Conservation (phyloP, 2,113 vertebrate species). For the Bubalus kerabau region DNA sequence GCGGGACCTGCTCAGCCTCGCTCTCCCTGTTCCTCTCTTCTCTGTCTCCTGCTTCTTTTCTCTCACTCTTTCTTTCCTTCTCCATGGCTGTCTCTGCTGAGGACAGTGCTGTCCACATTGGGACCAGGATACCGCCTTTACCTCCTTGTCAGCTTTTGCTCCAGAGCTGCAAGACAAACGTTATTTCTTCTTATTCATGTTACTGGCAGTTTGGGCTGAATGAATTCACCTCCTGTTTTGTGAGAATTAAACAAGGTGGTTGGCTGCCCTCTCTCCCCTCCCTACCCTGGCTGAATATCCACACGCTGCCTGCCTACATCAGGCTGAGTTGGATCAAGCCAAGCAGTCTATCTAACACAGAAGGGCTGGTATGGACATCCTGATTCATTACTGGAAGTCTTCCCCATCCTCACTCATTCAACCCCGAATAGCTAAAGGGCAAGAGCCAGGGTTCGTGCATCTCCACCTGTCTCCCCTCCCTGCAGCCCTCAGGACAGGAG, state of each 20-base stretch:
- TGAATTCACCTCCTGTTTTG: neutral
- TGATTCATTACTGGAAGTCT: neutral
- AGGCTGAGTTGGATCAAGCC: neutral
- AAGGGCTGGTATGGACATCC: neutral
- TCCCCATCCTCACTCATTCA: neutral
- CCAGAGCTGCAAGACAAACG: neutral
- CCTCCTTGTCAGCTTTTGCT: neutral
- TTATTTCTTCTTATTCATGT: neutral
- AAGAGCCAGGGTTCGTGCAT: neutral
- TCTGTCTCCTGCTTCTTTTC: neutral
- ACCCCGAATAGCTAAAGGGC: neutral
- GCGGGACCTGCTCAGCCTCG: neutral
- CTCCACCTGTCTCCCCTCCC: neutral
- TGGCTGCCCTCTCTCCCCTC: neutral
- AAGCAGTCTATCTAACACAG: neutral
- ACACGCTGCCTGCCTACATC: neutral
- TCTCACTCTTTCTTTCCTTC: neutral
- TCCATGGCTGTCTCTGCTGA: neutral
- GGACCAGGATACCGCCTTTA: neutral
- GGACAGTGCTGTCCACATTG: neutral
- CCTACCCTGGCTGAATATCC: neutral
- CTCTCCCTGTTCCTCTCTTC: neutral
- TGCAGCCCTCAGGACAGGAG: no score
- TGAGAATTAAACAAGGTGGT: neutral
- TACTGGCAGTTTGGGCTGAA: neutral